Evolutionary conservation across 35 echinoderm and acorn worm species (phyloP).

Genomic region (Chiridota heheva): DNA sequence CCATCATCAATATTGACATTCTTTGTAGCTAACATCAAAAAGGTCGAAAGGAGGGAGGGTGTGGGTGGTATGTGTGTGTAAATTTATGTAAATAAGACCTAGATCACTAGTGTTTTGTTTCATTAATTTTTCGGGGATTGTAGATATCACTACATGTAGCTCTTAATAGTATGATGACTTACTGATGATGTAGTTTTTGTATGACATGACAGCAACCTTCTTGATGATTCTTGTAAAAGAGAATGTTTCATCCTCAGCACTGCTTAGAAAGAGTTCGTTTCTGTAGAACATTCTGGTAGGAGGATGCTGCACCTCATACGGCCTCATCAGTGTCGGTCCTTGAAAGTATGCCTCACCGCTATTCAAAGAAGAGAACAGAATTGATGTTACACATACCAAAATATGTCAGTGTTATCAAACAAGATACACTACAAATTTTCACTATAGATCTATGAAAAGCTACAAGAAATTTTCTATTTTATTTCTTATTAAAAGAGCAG

Average conservation of each 20-base stretch:
- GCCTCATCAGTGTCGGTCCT: slow-evolving; percentile 78
- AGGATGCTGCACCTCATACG: slow-evolving; percentile 78
- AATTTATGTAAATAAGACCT: too few relatives aligned
- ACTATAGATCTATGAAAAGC: too few relatives aligned
- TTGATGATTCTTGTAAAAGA: slow-evolving; percentile 65
- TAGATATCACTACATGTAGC: too few relatives aligned
- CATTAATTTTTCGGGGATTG: too few relatives aligned
- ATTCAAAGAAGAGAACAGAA: slow-evolving; percentile 29
- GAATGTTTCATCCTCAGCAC: slow-evolving; percentile 75
- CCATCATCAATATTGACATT: too few relatives aligned
- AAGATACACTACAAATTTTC: not conserved
- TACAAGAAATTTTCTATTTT: too few relatives aligned
- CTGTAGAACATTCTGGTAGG: slow-evolving; percentile 90
- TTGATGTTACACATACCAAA: not conserved
- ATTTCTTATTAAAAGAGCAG: too few relatives aligned
- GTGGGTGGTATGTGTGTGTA: too few relatives aligned
- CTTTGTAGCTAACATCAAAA: too few relatives aligned
- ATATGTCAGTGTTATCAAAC: not conserved
- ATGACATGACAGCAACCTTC: slow-evolving; percentile 72
- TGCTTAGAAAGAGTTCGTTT: slow-evolving; percentile 93
- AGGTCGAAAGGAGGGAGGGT: too few relatives aligned
- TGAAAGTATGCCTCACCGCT: slow-evolving; percentile 70
- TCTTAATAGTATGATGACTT: slow-evolving; percentile 61
- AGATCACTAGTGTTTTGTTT: too few relatives aligned
- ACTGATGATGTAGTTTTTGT: slow-evolving; percentile 90